Evolutionary conservation across 2,113 vertebrate genomes (phyloP).

Genomic region (Oenanthe oenanthe): DNA sequence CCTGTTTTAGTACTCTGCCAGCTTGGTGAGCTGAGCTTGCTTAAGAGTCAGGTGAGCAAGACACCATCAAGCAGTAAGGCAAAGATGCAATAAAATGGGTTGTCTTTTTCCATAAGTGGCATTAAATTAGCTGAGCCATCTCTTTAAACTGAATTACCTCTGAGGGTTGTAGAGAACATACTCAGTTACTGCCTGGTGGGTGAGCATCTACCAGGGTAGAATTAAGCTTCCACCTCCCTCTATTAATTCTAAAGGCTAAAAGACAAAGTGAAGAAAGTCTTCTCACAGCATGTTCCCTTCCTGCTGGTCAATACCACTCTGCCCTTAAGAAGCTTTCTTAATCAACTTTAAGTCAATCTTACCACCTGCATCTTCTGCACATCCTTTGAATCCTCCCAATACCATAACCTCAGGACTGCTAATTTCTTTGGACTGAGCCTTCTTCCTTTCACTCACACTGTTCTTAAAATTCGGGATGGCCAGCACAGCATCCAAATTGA

Average conservation of each 20-base stretch:
- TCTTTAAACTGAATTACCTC: neutral
- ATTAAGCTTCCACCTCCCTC: neutral
- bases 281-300: neutral
- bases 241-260: neutral
- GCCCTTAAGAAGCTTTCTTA: neutral
- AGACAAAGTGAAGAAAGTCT: neutral
- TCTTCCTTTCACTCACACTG: neutral
- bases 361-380: neutral
- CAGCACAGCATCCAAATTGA: neutral
- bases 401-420: neutral
- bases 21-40: neutral
- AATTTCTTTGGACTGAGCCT: neutral
- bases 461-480: neutral
- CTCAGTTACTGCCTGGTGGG: neutral
- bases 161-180: neutral
- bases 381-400: neutral
- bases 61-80: neutral
- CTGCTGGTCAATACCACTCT: neutral
- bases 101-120: neutral
- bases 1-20: neutral
- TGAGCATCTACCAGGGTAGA: neutral
- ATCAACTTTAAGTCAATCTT: neutral
- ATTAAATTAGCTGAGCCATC: neutral
- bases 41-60: neutral
- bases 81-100: neutral